Conservation (phyloP, 2,113 vertebrate genomes). For the Mohoua ochrocephala region DNA sequence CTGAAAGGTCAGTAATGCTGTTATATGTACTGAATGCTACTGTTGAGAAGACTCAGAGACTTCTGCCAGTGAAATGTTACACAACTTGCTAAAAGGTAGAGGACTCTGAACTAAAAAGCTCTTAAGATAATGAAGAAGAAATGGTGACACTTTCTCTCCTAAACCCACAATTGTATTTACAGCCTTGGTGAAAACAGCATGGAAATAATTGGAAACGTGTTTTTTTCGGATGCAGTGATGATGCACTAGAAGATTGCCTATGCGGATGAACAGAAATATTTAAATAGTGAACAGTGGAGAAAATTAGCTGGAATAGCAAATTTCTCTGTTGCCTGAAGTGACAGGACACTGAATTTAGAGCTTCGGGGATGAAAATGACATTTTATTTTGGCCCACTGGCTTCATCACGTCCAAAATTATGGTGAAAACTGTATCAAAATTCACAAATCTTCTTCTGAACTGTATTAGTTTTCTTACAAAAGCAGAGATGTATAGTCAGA, state of each 20-base stretch:
- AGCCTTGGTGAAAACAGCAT: neutral
- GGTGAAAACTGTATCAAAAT: neutral
- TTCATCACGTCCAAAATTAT: neutral
- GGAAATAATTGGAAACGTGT: rapidly evolving
- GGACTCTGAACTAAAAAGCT: neutral
- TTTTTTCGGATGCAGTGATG: neutral
- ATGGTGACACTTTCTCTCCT: neutral
- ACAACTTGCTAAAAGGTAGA: neutral
- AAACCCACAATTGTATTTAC: neutral
- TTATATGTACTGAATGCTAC: neutral
- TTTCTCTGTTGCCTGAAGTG: neutral
- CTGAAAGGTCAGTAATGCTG: neutral
- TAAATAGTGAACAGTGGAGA: neutral
- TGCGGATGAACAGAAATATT: neutral
- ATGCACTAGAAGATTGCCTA: neutral
- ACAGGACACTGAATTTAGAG: neutral
- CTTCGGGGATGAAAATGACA: neutral
- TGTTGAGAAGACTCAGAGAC: neutral
- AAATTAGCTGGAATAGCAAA: neutral
- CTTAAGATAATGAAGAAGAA: neutral
- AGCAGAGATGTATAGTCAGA: neutral
- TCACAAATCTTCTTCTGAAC: neutral
- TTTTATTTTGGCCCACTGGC: neutral
- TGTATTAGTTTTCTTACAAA: neutral
- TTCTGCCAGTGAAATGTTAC: neutral